phyloP scores from a whole-genome alignment of 2,113 vertebrate genomes.

The Petromus typicus region DNA sequence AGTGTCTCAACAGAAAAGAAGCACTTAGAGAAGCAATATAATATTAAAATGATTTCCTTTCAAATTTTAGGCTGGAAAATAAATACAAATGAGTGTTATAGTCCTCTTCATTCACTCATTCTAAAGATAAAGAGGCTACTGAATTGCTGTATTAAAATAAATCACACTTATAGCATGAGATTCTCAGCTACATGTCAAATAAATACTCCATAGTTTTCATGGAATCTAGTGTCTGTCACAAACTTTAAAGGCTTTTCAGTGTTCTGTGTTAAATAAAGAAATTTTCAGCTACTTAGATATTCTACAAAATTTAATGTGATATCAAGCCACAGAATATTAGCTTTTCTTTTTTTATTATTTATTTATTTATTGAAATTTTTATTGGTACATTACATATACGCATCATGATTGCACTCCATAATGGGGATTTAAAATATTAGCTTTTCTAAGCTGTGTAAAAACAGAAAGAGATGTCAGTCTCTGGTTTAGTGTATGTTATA shows the following conservation, averaged over 20 bases:
- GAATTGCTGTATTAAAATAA: neutral
- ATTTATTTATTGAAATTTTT: too few relatives aligned
- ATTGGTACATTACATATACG: too few relatives aligned
- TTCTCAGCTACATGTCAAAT: neutral
- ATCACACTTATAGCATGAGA: neutral
- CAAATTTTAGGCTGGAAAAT: neutral
- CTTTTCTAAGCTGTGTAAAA: slow-evolving; percentile 12
- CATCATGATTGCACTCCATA: too few relatives aligned
- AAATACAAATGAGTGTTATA: neutral
- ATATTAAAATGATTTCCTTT: neutral
- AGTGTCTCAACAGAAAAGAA: neutral
- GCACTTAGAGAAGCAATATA: neutral
- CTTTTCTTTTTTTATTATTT: too few relatives aligned
- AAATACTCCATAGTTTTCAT: neutral
- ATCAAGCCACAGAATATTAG: neutral
- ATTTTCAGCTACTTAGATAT: neutral
- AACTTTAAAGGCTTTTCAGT: neutral
- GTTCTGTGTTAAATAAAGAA: neutral
- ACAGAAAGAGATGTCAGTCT: slow-evolving; percentile 2
- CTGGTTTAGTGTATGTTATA: neutral
- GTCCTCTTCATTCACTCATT: neutral
- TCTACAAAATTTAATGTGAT: neutral
- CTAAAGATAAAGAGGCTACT: neutral
- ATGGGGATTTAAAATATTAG: too few relatives aligned
- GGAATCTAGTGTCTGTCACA: neutral